Evolutionary conservation across 1,140 invertebrate species (phyloP).

Genomic region (Papilio machaon): DNA sequence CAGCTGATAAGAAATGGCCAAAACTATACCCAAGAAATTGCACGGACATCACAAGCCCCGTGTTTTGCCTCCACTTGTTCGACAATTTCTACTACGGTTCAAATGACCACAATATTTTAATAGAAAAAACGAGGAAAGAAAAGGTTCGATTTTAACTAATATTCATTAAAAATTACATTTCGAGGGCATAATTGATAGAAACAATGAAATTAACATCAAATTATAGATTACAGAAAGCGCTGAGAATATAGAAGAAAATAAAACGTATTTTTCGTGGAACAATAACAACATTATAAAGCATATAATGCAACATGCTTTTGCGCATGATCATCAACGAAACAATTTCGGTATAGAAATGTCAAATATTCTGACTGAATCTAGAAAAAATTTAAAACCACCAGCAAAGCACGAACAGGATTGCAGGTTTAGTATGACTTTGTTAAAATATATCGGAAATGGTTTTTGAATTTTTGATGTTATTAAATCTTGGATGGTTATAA

Average conservation of each 20-base stretch:
- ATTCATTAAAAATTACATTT: neutral
- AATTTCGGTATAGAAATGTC: slow-evolving; percentile 46
- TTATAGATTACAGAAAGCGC: slow-evolving; percentile 38
- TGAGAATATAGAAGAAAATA: slow-evolving; percentile 36
- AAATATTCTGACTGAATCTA: slow-evolving; percentile 56
- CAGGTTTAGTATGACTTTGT: slow-evolving; percentile 50
- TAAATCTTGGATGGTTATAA: neutral
- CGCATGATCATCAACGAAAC: slow-evolving; percentile 60
- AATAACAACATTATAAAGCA: slow-evolving; percentile 57
- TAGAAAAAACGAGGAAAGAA: slow-evolving; percentile 33
- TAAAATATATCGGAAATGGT: slow-evolving; percentile 9
- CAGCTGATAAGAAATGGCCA: slow-evolving; percentile 56
- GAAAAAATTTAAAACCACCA: slow-evolving; percentile 56
- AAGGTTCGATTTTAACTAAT: slow-evolving; percentile 38
- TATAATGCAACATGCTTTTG: slow-evolving; percentile 71
- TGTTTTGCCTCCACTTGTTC: slow-evolving; percentile 58
- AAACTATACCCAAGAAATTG: slow-evolving; percentile 68
- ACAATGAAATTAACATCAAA: neutral
- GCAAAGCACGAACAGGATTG: slow-evolving; percentile 66
- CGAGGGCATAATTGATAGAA: slow-evolving; percentile 33
- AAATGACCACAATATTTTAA: slow-evolving; percentile 5
- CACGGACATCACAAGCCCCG: slow-evolving; percentile 59
- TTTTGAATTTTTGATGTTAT: neutral
- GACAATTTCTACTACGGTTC: slow-evolving; percentile 57
- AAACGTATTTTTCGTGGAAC: slow-evolving; percentile 66